Evolutionary conservation across 2,888 invertebrate species (phyloP), one percentile per base, ranked within the genome.

Genomic region (Dascillus cervinus): DNA sequence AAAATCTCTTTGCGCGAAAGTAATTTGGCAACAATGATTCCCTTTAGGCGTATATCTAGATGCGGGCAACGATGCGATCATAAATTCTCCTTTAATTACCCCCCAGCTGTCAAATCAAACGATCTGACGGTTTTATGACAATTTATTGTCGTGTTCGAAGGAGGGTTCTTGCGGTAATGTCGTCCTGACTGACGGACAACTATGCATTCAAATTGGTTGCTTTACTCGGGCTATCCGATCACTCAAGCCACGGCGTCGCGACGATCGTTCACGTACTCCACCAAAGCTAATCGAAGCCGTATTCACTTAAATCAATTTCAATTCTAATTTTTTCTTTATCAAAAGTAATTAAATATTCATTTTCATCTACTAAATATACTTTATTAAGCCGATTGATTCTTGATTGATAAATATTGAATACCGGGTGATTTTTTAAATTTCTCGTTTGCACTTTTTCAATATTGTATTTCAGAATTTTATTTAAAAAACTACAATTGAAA

Each of bases 161-260:
- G 72, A 70, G 71, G 72, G 71, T 62, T 59, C 56, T 53, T 56
- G 60, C 64, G 55, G 62, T 64, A 64, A 74, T 73, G 73, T 70
- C 73, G 71, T 69, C 71, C 69, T 75, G 76, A 77, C 73, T 77
- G 77, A 77, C 76, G 71, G 76, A 77, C 76, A 73, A 72, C 75
- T 71, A 77, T 77, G 77, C 77, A 77, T 77, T 77, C 77, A 77
- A 77, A 77, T 77, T 66, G 77, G 71, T 74, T 76, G 74, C 73
- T 77, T 77, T 75, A 69, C 67, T 65, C 67, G 58, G 32, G 27
- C 27, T 32, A 35, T 41, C 39, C 46, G 46, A 46, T 44, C 46
- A 42, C 44, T 46, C 46, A 46, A 42, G 40, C 35, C 42, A 37
- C 33, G 31, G 44, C 42, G 37, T 41, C 41, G 40, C 41, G 41